Evolutionary conservation across 2,113 vertebrate genomes (phyloP).

Genomic region (Myotis lucifugus): DNA sequence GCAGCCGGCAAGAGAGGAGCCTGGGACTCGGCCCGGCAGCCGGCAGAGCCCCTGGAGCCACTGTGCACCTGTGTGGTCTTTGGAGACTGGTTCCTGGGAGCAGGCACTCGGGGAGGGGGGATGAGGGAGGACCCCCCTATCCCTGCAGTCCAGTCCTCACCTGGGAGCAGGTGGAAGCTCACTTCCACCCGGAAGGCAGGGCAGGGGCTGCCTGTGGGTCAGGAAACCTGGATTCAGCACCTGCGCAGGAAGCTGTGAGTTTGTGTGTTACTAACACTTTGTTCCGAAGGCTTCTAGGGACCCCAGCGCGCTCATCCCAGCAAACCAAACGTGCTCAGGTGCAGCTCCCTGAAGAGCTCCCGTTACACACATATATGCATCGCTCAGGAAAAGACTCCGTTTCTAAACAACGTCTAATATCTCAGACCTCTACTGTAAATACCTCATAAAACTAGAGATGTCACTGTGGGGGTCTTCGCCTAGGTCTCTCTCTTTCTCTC

Average conservation of each 20-base stretch:
- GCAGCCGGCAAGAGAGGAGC: background rate
- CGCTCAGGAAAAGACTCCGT: background rate
- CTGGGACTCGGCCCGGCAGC: background rate
- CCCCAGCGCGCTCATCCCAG: background rate
- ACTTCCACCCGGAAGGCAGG: background rate
- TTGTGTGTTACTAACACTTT: background rate
- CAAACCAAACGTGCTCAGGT: background rate
- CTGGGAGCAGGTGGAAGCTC: background rate
- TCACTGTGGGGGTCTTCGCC: background rate
- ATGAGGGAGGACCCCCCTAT: too few relatives aligned
- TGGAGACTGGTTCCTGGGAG: background rate
- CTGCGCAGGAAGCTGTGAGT: background rate
- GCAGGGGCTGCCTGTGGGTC: background rate
- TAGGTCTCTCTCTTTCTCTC: too few relatives aligned
- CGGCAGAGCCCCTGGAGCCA: background rate
- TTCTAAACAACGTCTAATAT: background rate
- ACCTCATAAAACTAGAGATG: background rate
- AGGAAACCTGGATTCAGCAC: background rate
- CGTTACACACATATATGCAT: background rate
- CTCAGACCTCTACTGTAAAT: background rate
- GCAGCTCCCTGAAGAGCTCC: background rate
- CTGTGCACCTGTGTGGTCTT: background rate
- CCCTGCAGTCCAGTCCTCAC: background rate
- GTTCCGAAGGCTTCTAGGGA: slow-evolving; percentile 38
- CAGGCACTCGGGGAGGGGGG: background rate